phyloP scores from a whole-genome alignment of 2,888 invertebrate genomes.

The Ichneumoninae sp. region DNA sequence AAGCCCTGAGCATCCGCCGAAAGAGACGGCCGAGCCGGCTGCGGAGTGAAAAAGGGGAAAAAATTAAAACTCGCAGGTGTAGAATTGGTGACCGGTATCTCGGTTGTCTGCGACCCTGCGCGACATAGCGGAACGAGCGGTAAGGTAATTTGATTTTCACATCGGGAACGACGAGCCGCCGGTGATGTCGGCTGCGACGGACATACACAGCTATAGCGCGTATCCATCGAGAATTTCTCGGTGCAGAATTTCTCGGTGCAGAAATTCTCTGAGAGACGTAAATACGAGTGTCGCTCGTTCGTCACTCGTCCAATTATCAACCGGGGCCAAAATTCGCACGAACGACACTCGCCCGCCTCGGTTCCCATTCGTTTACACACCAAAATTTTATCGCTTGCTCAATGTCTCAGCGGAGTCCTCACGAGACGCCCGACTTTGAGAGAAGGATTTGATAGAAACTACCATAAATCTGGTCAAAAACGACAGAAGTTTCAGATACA shows the following conservation, averaged over 20 bases:
- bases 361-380: slow-evolving; percentile 46
- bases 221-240: slow-evolving; percentile 17
- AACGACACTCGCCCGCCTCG: slow-evolving; percentile 20
- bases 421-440: background rate
- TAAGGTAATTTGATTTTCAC: slow-evolving; percentile 58
- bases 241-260: slow-evolving; percentile 20
- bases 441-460: too few species aligned
- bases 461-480: too few species aligned
- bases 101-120: background rate
- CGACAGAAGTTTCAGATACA: too few species aligned
- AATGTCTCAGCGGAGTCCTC: background rate
- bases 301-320: slow-evolving; percentile 44
- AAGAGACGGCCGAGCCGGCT: slow-evolving; percentile 29
- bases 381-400: slow-evolving; percentile 28
- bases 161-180: slow-evolving; percentile 29
- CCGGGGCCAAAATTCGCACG: background rate
- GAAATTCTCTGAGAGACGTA: slow-evolving; percentile 4
- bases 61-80: background rate
- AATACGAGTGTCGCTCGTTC: slow-evolving; percentile 4
- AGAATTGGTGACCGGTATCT: background rate
- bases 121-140: slow-evolving; percentile 13
- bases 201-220: background rate
- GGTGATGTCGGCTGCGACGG: slow-evolving; percentile 12
- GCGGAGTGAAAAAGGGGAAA: slow-evolving; percentile 9
- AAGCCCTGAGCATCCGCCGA: background rate